Evolutionary conservation across 2,797 vertebrate species (phyloP).

Genomic region (Hozukius guyotensis): DNA sequence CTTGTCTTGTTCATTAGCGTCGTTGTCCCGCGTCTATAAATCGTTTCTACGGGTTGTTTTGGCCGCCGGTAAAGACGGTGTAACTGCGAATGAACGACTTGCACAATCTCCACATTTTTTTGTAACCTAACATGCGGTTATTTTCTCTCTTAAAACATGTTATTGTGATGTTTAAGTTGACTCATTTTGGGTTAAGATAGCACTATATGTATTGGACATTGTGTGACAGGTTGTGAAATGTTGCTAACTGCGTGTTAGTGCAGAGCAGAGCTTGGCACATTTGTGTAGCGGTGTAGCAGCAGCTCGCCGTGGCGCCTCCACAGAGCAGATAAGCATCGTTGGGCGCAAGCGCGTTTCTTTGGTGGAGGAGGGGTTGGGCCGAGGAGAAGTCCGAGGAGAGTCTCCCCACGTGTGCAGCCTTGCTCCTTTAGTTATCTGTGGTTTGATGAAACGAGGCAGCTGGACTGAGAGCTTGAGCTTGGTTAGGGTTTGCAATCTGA

Average conservation of each 20-base stretch:
- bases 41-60: conserved; percentile 42
- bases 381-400: conserved; percentile 23
- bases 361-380: conserved; percentile 73
- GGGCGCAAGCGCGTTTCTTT: conserved; percentile 71
- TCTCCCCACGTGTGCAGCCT: conserved; percentile 75
- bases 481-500: neutral
- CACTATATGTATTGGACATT: fast-evolving
- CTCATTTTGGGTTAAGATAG: neutral
- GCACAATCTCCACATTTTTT: conserved; percentile 26
- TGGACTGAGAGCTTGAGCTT: neutral
- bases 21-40: conserved; percentile 43
- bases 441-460: conserved; percentile 20
- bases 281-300: conserved; percentile 40
- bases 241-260: conserved; percentile 39
- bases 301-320: conserved; percentile 68
- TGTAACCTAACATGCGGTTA: conserved; percentile 1
- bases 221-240: conserved; percentile 8
- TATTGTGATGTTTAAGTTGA: fast-evolving
- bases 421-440: conserved; percentile 5
- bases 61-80: conserved; percentile 40
- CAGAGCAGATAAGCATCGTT: conserved; percentile 52
- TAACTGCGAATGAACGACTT: conserved; percentile 69
- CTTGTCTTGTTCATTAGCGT: neutral
- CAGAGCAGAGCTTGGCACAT: conserved; percentile 64
- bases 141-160: fast-evolving